phyloP scores from a whole-genome alignment of 2,888 invertebrate species.

The Drosophila mulleri region DNA sequence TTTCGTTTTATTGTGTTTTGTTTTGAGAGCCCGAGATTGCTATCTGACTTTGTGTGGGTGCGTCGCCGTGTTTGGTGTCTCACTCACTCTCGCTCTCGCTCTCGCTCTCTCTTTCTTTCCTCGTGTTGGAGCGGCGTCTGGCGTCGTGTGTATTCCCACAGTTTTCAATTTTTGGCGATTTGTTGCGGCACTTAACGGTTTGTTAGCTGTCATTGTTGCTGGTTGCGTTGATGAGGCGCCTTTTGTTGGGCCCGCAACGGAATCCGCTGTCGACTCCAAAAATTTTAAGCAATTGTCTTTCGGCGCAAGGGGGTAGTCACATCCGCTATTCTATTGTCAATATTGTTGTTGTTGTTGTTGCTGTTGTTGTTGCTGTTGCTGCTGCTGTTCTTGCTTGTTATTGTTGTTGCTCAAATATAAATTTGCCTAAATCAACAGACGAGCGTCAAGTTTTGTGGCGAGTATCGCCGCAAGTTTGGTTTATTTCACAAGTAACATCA shows the following conservation, averaged over 20 bases:
- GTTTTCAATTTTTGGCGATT: constrained; percentile 80
- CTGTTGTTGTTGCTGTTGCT: constrained; percentile 6
- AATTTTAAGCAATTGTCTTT: constrained; percentile 57
- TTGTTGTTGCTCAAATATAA: constrained; percentile 60
- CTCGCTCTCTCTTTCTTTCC: background rate
- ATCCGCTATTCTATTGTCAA: constrained; percentile 47
- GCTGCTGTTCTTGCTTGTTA: constrained; percentile 25
- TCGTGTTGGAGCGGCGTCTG: constrained; percentile 24
- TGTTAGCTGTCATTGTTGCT: constrained; percentile 79
- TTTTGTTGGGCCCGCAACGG: constrained; percentile 54
- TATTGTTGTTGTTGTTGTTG: constrained; percentile 18
- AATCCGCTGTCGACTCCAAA: constrained; percentile 23
- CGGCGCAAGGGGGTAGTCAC: constrained; percentile 28
- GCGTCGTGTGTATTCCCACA: constrained; percentile 70
- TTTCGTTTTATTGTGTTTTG: constrained; percentile 1
- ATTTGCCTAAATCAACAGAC: constrained; percentile 78
- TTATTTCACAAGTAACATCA: constrained; percentile 64
- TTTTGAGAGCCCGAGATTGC: constrained; percentile 59
- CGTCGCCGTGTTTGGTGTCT: constrained; percentile 11
- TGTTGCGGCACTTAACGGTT: constrained; percentile 81
- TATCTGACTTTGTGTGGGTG: constrained; percentile 34
- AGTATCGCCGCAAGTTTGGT: constrained; percentile 59
- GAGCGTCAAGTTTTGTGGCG: constrained; percentile 51
- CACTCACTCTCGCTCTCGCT: background rate
- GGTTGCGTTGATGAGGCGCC: constrained; percentile 71